These are phyloP conservation scores for Tenodera sinensis DNA, from an alignment of 2,888 invertebrate species.

Conservation along the genomic window DNA sequence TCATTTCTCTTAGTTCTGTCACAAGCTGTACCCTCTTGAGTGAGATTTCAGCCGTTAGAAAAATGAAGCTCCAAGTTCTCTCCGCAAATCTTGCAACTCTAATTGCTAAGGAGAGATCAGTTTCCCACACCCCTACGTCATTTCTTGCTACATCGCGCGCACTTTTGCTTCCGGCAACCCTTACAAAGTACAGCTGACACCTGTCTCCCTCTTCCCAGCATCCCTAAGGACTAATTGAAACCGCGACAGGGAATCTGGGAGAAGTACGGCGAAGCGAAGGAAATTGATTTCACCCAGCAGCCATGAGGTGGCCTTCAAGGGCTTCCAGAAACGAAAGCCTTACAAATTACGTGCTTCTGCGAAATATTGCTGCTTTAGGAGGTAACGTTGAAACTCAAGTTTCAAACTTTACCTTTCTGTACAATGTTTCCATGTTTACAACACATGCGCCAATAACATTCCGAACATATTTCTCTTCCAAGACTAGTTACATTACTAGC, in stretches of 20 bases:
- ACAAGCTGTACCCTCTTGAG: neutral
- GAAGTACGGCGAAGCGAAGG: neutral
- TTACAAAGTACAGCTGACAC: slow-evolving; percentile 11
- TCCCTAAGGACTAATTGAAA: slow-evolving; percentile 23
- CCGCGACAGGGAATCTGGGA: slow-evolving; percentile 19
- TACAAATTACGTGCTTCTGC: neutral
- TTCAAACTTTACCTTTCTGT: neutral
- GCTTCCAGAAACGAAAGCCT: neutral
- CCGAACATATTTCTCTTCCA: too few relatives aligned
- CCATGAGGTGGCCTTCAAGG: neutral
- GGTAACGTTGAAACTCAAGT: neutral
- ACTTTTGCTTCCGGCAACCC: neutral
- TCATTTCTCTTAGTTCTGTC: neutral
- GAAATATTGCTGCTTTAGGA: neutral
- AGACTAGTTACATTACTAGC: too few relatives aligned
- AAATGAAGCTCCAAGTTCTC: neutral
- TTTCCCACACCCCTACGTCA: neutral
- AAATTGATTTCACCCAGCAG: slow-evolving; percentile 11
- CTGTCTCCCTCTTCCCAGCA: slow-evolving; percentile 12
- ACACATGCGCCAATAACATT: too few relatives aligned
- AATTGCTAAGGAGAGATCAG: neutral
- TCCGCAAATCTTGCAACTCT: neutral
- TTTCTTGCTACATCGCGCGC: neutral
- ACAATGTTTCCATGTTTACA: neutral
- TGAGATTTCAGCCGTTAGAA: neutral